These are phyloP conservation scores for Labrus mixtus DNA, from an alignment of 2,113 vertebrate species.

Conservation along the genomic window DNA sequence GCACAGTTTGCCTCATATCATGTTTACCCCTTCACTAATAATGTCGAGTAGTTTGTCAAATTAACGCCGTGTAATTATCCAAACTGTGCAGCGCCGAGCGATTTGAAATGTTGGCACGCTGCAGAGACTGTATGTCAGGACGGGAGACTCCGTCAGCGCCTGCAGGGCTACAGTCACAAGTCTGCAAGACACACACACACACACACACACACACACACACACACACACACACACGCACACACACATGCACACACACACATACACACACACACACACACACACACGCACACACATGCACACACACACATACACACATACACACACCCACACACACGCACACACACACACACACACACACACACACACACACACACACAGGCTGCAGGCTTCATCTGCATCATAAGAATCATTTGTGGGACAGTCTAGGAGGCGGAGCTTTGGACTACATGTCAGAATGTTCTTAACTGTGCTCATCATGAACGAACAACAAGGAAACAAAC, in stretches of 20 bases:
- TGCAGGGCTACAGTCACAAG: not conserved
- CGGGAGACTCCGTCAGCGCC: constrained; percentile 1
- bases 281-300: not conserved
- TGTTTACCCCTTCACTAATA: constrained; percentile 30
- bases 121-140: not conserved
- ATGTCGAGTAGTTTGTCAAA: constrained; percentile 19
- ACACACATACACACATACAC: too few relatives aligned
- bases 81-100: not conserved
- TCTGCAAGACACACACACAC: not conserved
- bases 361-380: not conserved
- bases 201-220: too few relatives aligned
- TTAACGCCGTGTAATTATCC: constrained; percentile 3
- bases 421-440: not conserved
- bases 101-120: not conserved
- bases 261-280: too few relatives aligned
- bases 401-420: not conserved
- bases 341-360: too few relatives aligned
- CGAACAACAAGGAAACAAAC: too few relatives aligned
- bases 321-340: too few relatives aligned
- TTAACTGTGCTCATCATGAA: not conserved
- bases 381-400: not conserved
- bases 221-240: too few relatives aligned
- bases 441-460: not conserved
- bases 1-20: constrained; percentile 26
- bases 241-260: too few relatives aligned